These are phyloP conservation scores for Anodontia alba DNA, from an alignment of 2,888 invertebrate genomes.

Conservation along the genomic window DNA sequence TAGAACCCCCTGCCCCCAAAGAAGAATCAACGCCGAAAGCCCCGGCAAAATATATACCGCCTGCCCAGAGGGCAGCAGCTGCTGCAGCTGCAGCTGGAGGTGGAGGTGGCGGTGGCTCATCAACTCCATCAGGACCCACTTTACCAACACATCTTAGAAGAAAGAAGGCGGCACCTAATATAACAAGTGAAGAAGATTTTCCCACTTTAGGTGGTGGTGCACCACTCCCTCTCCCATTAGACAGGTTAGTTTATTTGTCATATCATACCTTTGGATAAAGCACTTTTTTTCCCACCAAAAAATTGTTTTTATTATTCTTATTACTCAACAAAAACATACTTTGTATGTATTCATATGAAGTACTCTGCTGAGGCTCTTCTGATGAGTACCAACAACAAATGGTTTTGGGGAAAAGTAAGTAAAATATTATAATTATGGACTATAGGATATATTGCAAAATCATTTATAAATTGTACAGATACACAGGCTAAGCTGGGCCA, in stretches of 20 bases:
- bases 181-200: constrained; percentile 81
- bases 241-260: constrained; percentile 39
- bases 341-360: too few relatives aligned
- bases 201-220: constrained; percentile 77
- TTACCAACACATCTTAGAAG: constrained; percentile 61
- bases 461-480: too few relatives aligned
- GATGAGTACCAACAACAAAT: too few relatives aligned
- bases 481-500: too few relatives aligned
- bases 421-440: too few relatives aligned
- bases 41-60: constrained; percentile 77
- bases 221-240: constrained; percentile 32
- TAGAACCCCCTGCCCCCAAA: constrained; percentile 55
- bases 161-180: constrained; percentile 79
- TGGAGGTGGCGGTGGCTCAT: background rate
- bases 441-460: too few relatives aligned
- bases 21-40: constrained; percentile 63
- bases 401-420: too few relatives aligned
- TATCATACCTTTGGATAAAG: too few relatives aligned
- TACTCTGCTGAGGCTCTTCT: too few relatives aligned
- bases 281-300: too few relatives aligned
- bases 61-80: constrained; percentile 65
- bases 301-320: too few relatives aligned
- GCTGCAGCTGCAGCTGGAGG: constrained; percentile 35
- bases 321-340: too few relatives aligned
- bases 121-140: constrained; percentile 36